Conservation (phyloP, 2,113 vertebrate species). For the Podocnemis expansa region DNA sequence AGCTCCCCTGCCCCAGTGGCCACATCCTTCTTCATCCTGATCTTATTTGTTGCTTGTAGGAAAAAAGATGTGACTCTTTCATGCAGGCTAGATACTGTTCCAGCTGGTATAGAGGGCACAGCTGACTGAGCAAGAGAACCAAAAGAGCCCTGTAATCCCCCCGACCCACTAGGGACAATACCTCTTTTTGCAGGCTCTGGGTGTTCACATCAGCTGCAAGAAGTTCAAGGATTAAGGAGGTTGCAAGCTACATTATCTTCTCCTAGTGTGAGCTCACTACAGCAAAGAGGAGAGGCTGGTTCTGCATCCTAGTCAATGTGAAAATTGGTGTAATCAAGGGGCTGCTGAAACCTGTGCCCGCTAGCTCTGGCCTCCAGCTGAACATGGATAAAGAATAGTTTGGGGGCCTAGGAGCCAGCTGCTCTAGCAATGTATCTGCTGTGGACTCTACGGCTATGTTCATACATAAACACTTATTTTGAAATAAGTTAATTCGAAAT, state of each 20-base stretch:
- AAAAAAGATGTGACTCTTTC: background rate
- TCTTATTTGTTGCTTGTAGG: background rate
- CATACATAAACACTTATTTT: no score
- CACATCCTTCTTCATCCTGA: background rate
- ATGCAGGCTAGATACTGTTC: background rate
- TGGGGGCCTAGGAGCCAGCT: background rate
- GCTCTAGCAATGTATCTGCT: background rate
- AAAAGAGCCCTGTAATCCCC: background rate
- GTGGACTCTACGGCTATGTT: no score
- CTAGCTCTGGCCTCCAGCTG: background rate
- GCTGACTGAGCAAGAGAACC: background rate
- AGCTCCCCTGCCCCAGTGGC: background rate
- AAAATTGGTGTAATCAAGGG: background rate
- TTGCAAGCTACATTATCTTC: background rate
- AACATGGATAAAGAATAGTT: background rate
- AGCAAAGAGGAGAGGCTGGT: background rate
- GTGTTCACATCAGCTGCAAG: background rate
- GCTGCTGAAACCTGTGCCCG: background rate
- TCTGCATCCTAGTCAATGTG: no score
- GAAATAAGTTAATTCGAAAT: no score
- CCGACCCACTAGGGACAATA: no score
- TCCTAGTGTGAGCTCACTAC: no score
- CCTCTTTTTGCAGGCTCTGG: background rate
- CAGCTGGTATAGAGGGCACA: background rate
- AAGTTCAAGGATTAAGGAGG: background rate